Base-by-base conservation (phyloP, 2,888 invertebrate genomes). In the Toxonevra muliebris region DNA sequence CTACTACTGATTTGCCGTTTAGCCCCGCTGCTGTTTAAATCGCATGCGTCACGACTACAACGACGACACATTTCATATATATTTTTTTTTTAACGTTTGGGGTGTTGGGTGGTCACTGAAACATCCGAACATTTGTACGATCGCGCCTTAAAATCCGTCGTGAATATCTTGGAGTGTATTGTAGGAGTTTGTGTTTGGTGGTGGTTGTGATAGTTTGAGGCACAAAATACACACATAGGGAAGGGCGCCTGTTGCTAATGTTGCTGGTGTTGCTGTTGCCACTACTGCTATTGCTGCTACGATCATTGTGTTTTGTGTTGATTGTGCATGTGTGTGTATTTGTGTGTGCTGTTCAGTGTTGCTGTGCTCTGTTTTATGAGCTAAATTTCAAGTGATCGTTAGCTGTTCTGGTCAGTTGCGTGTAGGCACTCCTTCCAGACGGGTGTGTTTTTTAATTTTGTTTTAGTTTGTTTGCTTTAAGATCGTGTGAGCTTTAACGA, bases 321-420 rank as follows among this genome's bases (percentile, higher is more conserved):
- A 54, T 11, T 45, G 12, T 13, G 61, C n/a, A n/a, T 40, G 17
- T 53, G 55, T 42, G 20, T 61, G 17, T 11, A 19, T n/a, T 60
- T 13, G 20, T 70, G 48, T 68, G 69, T 57, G 53, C 45, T 59
- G 55, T 54, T 69, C 68, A 9, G 52, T 17, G 42, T 59, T 65
- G 61, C 61, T 50, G 64, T 60, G 61, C 19, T 64, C 12, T 50
- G 55, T 62, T 62, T 43, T 9, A 45, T 50, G 74, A 73, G 75
- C 73, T 76, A 76, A 76, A 75, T 75, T 76, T 75, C 72, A 69
- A 75, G 74, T 71, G 74, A 76, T 75, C 76, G 71, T 70, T 66
- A 61, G 71, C 69, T 71, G 74, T 66, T 76, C 75, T 75, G 81
- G 77, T 84, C 82, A 85, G 85, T 84, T 83, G 81, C 74, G 77